Base-by-base conservation (phyloP, 2,113 vertebrate species). In the Misgurnus anguillicaudatus region DNA sequence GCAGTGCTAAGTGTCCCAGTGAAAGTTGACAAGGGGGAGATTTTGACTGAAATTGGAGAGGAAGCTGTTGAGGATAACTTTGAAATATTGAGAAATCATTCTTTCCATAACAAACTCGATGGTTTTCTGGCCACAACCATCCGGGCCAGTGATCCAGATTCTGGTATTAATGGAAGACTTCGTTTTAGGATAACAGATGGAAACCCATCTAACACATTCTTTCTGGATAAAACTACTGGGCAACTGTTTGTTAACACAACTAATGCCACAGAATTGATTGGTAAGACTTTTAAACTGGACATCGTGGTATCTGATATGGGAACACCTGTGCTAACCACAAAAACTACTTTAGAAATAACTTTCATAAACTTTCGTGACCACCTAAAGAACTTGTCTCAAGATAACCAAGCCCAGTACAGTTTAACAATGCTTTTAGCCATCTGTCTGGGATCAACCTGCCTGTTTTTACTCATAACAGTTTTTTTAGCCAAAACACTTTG, bases 171-270 rank as follows among this genome's bases (percentile, higher is more conserved):
- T 0, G 94, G 94, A 63, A 88, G 91, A 74, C 90, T 98, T 10
- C 82, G 84, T 47, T 98, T 95, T 73, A 80, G 84, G 11, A 90
- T 98, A 19, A 79, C 38, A 19, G 86, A 87, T 0, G 92, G 89
- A 36, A 90, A 94, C 4, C 85, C 88, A 0, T n/a, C 78, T 0
- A 80, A 71, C 6, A 88, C 95, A 41, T 98, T 97, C 77, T 80
- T 87, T 85, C 85, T 99, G 85, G 92, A 94, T 36, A 82, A 92
- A 3, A 11, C 81, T 9, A 86, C 89, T 2, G 97, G 97, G 0
- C 92, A 95, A 82, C 83, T 98, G 13, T 97, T 92, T 77, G 90
- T 97, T 42, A 97, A 97, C 0, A 7, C 90, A 83, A 96, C 93
- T 82, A 97, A 97, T 0, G 92, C 93, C 71, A 96, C 95, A 17